Evolutionary conservation across 2,888 invertebrate species (phyloP).

Genomic region (Hololepta plana): DNA sequence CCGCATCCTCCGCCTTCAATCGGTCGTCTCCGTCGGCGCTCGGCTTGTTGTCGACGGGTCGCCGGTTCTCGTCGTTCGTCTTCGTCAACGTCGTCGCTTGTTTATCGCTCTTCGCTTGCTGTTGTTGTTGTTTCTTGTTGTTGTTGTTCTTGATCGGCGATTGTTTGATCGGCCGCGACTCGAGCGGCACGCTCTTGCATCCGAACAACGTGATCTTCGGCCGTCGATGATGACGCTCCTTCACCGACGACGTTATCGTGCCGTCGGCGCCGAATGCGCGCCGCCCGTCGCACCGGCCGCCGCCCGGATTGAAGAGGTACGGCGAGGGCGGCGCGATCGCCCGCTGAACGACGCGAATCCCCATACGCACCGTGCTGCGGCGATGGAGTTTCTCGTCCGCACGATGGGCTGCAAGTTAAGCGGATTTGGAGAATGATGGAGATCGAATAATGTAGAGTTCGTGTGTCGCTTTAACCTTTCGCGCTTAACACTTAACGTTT

Average conservation of each 20-base stretch:
- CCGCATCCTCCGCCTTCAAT: conserved; percentile 3
- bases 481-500: too few relatives aligned
- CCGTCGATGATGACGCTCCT: too few relatives aligned
- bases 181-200: conserved; percentile 19
- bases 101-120: too few relatives aligned
- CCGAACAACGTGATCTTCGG: conserved; percentile 22
- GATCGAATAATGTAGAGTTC: too few relatives aligned
- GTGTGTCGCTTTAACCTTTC: too few relatives aligned
- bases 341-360: conserved; percentile 64
- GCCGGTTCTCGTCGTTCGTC: conserved; percentile 1
- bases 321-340: conserved; percentile 27
- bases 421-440: too few relatives aligned
- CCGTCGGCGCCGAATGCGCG: conserved; percentile 3
- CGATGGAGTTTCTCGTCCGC: conserved; percentile 68
- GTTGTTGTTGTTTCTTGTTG: conserved; percentile 1
- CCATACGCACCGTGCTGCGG: conserved; percentile 67
- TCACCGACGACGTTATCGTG: conserved; percentile 5
- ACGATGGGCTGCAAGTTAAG: conserved; percentile 57
- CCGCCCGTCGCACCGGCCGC: conserved; percentile 18
- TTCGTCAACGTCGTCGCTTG: too few relatives aligned
- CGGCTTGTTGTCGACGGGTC: conserved; percentile 4
- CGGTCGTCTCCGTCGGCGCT: conserved; percentile 5
- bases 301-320: conserved; percentile 20
- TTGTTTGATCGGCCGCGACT: conserved; percentile 11
- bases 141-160: conserved; percentile 5